Evolutionary conservation across 2,888 invertebrate genomes (phyloP).

Genomic region (Lysandra coridon): DNA sequence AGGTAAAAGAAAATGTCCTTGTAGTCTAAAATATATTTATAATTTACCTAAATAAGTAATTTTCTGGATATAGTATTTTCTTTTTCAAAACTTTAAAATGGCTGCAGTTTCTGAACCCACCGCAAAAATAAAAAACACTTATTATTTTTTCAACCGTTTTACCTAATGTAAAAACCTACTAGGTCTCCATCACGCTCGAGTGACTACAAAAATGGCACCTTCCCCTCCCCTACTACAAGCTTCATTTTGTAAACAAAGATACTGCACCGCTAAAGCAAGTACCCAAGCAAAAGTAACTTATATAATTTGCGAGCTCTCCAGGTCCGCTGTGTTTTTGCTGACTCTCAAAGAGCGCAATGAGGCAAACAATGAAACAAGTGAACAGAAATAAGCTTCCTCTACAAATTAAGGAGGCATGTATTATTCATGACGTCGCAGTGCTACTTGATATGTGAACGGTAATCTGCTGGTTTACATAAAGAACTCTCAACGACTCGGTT

Average conservation of each 20-base stretch:
- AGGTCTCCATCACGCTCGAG: too few relatives aligned
- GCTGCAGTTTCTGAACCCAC: too few relatives aligned
- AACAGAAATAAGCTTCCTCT: constrained; percentile 34
- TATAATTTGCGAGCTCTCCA: constrained; percentile 27
- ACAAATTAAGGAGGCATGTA: constrained; percentile 36
- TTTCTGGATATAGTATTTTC: too few relatives aligned
- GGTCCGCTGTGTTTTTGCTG: constrained; percentile 8
- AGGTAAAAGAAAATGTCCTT: too few relatives aligned
- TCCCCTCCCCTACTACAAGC: background rate
- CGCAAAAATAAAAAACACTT: too few relatives aligned
- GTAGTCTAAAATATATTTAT: too few relatives aligned
- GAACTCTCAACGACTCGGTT: constrained; percentile 4
- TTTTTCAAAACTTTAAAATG: too few relatives aligned
- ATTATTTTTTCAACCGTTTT: too few relatives aligned
- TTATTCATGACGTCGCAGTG: constrained; percentile 35
- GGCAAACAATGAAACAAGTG: constrained; percentile 35
- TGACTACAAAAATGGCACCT: too few relatives aligned
- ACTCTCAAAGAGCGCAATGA: constrained; percentile 38
- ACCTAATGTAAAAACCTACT: too few relatives aligned
- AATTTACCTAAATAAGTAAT: too few relatives aligned
- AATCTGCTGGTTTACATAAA: constrained; percentile 19
- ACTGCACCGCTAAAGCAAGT: background rate
- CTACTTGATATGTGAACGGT: constrained; percentile 30
- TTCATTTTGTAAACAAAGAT: background rate
- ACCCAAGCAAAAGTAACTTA: background rate